Evolutionary conservation across 2,797 vertebrate genomes (phyloP).

Genomic region (Melanotaenia maccullochi): DNA sequence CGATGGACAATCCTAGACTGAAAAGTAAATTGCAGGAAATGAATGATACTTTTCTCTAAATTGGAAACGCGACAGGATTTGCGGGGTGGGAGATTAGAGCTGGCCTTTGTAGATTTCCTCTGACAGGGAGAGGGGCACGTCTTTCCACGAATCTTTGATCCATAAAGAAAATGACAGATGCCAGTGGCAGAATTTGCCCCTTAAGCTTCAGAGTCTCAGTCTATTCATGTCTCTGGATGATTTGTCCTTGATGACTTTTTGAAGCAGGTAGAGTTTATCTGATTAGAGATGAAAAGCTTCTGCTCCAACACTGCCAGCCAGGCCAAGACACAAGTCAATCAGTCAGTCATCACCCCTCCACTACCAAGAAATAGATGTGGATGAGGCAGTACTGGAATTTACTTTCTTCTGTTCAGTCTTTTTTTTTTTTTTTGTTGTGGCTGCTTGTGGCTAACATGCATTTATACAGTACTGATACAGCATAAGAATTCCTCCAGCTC

Average conservation of each 20-base stretch:
- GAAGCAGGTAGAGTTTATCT: conserved; percentile 76
- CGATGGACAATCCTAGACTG: conserved; percentile 93
- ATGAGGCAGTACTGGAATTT: conserved; percentile 46
- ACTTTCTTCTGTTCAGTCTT: conserved; percentile 51
- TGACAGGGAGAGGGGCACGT: conserved; percentile 77
- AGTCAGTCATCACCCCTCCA: conserved; percentile 48
- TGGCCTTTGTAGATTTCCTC: conserved; percentile 75
- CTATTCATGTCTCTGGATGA: conserved; percentile 74
- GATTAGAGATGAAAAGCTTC: conserved; percentile 73
- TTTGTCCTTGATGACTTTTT: conserved; percentile 79
- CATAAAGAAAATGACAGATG: conserved; percentile 76
- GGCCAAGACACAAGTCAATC: conserved; percentile 49
- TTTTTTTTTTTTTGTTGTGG: conserved; percentile 8
- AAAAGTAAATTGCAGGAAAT: conserved; percentile 88
- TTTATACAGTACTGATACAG: conserved; percentile 44
- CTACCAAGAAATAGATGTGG: conserved; percentile 60
- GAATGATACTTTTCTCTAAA: conserved; percentile 83
- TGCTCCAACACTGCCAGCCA: conserved; percentile 22
- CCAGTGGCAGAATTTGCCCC: conserved; percentile 69
- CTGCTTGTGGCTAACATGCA: conserved; percentile 18
- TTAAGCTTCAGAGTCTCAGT: conserved; percentile 70
- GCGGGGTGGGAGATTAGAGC: conserved; percentile 81
- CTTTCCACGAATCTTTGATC: conserved; percentile 71
- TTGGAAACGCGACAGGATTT: conserved; percentile 82
- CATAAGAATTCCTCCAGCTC: conserved; percentile 24